phyloP scores from a whole-genome alignment of 2,888 invertebrate genomes.

The Elmis aenea region DNA sequence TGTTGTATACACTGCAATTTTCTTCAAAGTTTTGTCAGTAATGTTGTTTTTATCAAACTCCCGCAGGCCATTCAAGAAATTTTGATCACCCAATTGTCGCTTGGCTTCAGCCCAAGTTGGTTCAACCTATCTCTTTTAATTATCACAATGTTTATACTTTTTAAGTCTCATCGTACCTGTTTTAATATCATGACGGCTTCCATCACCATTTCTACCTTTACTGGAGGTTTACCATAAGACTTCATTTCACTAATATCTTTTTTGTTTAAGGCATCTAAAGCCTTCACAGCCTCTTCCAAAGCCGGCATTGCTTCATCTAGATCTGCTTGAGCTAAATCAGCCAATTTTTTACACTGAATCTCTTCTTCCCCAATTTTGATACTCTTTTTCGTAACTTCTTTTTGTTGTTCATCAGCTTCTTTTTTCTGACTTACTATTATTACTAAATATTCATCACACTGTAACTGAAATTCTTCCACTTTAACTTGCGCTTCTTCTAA shows the following conservation, averaged over 20 bases:
- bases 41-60: slow-evolving; percentile 89
- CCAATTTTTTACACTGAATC: slow-evolving; percentile 73
- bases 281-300: slow-evolving; percentile 74
- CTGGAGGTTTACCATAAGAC: slow-evolving; percentile 82
- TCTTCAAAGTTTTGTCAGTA: slow-evolving; percentile 73
- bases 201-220: slow-evolving; percentile 83
- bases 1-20: slow-evolving; percentile 71
- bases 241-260: slow-evolving; percentile 87
- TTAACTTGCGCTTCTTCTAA: slow-evolving; percentile 71
- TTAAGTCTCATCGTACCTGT: slow-evolving; percentile 47
- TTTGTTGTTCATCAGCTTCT: slow-evolving; percentile 78
- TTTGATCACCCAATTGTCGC: slow-evolving; percentile 75
- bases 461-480: slow-evolving; percentile 70
- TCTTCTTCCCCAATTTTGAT: slow-evolving; percentile 76
- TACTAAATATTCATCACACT: slow-evolving; percentile 81
- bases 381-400: slow-evolving; percentile 66
- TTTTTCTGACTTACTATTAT: slow-evolving; percentile 74
- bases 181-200: slow-evolving; percentile 83
- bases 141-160: not conserved
- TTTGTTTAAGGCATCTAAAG: slow-evolving; percentile 75
- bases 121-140: slow-evolving; percentile 51
- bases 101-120: slow-evolving; percentile 88
- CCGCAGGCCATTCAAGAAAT: slow-evolving; percentile 70
- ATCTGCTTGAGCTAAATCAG: slow-evolving; percentile 77
- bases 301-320: slow-evolving; percentile 83